Conservation (phyloP, 2,888 invertebrate species). For the Leucania comma region DNA sequence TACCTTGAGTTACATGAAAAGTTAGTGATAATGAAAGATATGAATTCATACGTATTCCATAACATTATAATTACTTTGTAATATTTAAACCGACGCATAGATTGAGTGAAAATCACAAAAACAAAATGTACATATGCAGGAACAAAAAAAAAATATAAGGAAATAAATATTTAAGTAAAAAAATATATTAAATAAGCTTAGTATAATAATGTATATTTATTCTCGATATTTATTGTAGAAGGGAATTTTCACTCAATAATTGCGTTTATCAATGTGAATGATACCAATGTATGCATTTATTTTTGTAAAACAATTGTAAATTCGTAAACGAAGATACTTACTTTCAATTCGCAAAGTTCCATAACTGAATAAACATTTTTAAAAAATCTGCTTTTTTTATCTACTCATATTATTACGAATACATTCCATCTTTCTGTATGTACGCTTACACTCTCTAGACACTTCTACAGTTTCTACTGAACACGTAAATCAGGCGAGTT, state of each 20-base stretch:
- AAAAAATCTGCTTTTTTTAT: neutral
- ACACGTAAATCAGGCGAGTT: conserved; percentile 62
- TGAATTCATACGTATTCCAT: conserved; percentile 1
- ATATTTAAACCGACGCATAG: conserved; percentile 1
- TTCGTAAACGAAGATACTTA: neutral
- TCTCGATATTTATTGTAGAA: no score
- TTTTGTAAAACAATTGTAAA: neutral
- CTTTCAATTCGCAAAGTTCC: neutral
- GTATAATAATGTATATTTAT: neutral
- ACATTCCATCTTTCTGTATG: conserved; percentile 12
- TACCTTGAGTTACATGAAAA: neutral
- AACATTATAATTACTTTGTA: neutral
- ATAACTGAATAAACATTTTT: conserved; percentile 8
- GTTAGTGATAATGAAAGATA: conserved; percentile 14
- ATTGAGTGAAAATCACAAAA: conserved; percentile 9
- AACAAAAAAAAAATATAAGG: neutral
- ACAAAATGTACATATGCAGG: neutral
- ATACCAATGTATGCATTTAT: neutral
- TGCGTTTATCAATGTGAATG: neutral
- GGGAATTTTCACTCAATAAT: conserved; percentile 8
- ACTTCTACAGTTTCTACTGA: conserved; percentile 60
- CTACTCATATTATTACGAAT: conserved; percentile 16
- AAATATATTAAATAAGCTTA: neutral
- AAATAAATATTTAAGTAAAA: neutral
- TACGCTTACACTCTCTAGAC: conserved; percentile 47